Percentiles rank a stretch among this genome's conserved stretches.
These are phyloP conservation scores for Drosophila mettleri DNA, from an alignment of 2,888 invertebrate genomes.

Conservation along the genomic window DNA sequence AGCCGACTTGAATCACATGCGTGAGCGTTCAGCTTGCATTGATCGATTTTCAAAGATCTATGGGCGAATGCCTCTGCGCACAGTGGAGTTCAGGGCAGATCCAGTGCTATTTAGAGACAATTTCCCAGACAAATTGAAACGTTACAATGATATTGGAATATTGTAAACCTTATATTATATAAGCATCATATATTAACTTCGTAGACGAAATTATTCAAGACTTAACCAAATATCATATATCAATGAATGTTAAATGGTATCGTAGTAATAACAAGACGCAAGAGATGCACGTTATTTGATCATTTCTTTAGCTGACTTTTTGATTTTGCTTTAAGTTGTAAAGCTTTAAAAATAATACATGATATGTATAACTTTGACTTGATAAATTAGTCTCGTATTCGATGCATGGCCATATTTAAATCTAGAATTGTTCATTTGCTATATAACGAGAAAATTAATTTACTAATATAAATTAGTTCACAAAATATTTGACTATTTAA, in stretches of 20 bases:
- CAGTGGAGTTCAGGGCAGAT: conserved; percentile 97
- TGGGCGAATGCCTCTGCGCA: conserved; percentile 93
- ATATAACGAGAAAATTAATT: neutral
- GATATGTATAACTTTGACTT: no score
- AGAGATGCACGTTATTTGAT: neutral
- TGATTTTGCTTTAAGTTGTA: neutral
- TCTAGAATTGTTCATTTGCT: neutral
- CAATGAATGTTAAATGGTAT: neutral
- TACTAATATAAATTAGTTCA: neutral
- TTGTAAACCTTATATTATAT: conserved; percentile 86
- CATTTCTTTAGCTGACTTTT: neutral
- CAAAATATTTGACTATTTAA: neutral
- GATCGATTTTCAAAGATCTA: conserved; percentile 92
- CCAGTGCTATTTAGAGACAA: conserved; percentile 96
- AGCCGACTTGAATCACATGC: conserved; percentile 96
- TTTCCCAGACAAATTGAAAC: conserved; percentile 93
- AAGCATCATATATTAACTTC: conserved; percentile 4
- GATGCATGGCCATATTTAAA: neutral
- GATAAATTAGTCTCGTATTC: no score
- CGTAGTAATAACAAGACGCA: neutral
- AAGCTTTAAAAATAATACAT: neutral
- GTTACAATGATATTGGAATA: conserved; percentile 95
- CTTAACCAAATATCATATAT: conserved; percentile 22
- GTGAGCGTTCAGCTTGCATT: conserved; percentile 95
- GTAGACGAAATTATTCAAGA: conserved; percentile 53